These are phyloP conservation scores for Ellobium chinense DNA, from an alignment of 2,888 invertebrate genomes.

Conservation along the genomic window DNA sequence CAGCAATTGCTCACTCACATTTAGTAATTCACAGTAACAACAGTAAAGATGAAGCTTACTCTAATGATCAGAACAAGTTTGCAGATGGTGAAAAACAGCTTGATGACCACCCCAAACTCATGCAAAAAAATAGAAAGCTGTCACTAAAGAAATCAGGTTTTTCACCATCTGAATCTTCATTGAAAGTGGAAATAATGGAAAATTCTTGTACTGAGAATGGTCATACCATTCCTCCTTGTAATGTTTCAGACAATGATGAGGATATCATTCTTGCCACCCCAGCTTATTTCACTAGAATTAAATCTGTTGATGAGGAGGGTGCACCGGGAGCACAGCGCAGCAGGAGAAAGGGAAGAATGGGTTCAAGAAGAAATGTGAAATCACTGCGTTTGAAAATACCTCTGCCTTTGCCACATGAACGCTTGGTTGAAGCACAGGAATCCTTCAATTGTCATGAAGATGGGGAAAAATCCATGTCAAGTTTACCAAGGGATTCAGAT, in stretches of 20 bases:
- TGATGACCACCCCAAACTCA: too few relatives aligned
- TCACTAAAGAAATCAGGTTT: too few relatives aligned
- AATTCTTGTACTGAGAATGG: too few relatives aligned
- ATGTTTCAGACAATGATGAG: too few relatives aligned
- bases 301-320: not conserved
- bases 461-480: too few relatives aligned
- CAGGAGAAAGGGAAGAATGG: not conserved
- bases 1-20: not conserved
- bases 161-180: too few relatives aligned
- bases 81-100: not conserved
- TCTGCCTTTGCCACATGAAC: not conserved
- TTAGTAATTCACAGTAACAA: not conserved
- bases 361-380: conserved; percentile 29
- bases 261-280: too few relatives aligned
- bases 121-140: too few relatives aligned
- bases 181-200: too few relatives aligned
- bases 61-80: not conserved
- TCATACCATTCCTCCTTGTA: too few relatives aligned
- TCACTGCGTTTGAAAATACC: conserved; percentile 33
- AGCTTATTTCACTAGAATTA: not conserved
- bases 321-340: not conserved
- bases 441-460: too few relatives aligned
- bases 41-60: not conserved
- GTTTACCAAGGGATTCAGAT: conserved; percentile 26
- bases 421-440: not conserved